phyloP scores from a whole-genome alignment of 1,140 invertebrate genomes.

The Zaprionus inermis region DNA sequence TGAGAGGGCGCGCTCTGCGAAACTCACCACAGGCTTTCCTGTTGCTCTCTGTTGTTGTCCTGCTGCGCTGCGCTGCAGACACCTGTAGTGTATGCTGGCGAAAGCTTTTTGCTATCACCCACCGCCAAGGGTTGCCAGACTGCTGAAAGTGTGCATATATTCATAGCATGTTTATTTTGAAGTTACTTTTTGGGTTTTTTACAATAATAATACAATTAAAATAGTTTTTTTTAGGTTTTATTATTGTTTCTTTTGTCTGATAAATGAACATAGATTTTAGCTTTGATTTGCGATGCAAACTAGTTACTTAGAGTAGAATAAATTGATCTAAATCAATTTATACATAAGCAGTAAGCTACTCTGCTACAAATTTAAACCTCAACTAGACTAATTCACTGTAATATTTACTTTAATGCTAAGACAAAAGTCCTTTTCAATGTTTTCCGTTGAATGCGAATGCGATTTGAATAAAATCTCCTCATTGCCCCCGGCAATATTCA shows the following conservation, averaged over 20 bases:
- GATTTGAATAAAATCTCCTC: not conserved
- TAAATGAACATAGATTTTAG: no score
- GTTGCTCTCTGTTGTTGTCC: conserved; percentile 29
- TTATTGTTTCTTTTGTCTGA: no score
- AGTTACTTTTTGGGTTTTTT: not conserved
- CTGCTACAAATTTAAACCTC: not conserved
- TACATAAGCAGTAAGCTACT: no score
- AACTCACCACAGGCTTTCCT: conserved; percentile 69
- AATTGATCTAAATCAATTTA: no score
- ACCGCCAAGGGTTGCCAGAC: conserved; percentile 32
- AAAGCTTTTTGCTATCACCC: conserved; percentile 48
- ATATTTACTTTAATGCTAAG: not conserved
- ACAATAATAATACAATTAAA: no score
- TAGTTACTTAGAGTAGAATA: no score
- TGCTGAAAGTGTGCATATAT: not conserved
- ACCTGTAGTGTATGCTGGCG: conserved; percentile 62
- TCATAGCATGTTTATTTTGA: not conserved
- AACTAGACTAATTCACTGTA: not conserved
- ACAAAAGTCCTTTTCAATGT: not conserved
- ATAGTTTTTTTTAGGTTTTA: no score
- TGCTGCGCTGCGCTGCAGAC: conserved; percentile 37
- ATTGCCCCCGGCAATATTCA: not conserved
- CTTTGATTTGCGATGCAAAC: no score
- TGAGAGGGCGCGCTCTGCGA: conserved; percentile 9
- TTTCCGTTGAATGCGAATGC: not conserved